Conservation (phyloP, 2,888 invertebrate genomes). For the Abrostola tripartita region DNA sequence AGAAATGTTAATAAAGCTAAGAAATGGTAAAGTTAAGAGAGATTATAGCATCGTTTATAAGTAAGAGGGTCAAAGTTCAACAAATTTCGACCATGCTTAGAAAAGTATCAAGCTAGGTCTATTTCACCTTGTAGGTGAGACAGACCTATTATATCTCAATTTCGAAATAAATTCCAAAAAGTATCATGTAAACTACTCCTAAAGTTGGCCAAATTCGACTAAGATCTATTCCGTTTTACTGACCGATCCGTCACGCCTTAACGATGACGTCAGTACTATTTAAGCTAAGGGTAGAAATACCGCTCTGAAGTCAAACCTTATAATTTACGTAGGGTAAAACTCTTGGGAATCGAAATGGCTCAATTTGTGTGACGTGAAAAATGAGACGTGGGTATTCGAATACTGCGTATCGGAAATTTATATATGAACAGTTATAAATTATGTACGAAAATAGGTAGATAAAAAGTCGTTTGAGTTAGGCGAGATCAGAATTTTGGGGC, state of each 20-base stretch:
- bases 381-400: slow-evolving; percentile 56
- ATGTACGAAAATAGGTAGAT: slow-evolving; percentile 38
- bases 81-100: too few relatives aligned
- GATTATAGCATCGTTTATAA: too few relatives aligned
- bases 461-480: background rate
- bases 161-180: background rate
- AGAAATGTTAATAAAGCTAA: too few relatives aligned
- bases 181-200: slow-evolving; percentile 15
- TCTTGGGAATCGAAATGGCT: slow-evolving; percentile 61
- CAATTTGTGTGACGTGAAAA: slow-evolving; percentile 65
- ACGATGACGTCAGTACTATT: slow-evolving; percentile 34
- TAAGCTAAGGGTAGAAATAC: slow-evolving; percentile 13
- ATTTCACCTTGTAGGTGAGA: too few relatives aligned
- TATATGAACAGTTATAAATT: slow-evolving; percentile 43
- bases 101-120: background rate
- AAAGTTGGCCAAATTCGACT: slow-evolving; percentile 6
- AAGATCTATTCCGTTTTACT: slow-evolving; percentile 28
- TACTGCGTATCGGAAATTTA: slow-evolving; percentile 43
- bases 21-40: too few relatives aligned
- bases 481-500: slow-evolving; percentile 6
- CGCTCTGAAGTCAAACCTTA: slow-evolving; percentile 32
- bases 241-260: slow-evolving; percentile 18
- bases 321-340: slow-evolving; percentile 58
- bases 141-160: too few relatives aligned
- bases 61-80: too few relatives aligned